Percentiles rank a stretch among this genome's conserved stretches.
Evolutionary conservation across 2,797 vertebrate genomes (phyloP).

Genomic region (Pseudocheirus occidentalis): DNA sequence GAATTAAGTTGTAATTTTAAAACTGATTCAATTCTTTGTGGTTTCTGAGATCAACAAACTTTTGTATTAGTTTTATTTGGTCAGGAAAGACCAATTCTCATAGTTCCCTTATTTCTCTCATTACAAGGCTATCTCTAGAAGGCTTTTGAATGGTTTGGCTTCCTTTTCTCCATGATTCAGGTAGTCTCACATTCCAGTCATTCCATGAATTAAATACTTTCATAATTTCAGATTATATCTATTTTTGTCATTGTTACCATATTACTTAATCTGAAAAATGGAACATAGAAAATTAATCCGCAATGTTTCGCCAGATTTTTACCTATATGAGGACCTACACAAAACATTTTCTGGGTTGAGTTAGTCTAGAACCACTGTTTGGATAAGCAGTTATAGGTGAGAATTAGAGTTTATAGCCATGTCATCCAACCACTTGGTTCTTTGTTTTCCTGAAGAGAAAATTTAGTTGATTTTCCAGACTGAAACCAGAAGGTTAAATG

Average conservation of each 20-base stretch:
- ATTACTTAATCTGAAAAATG: neutral
- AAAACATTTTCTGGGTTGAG: constrained; percentile 5
- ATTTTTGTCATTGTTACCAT: neutral
- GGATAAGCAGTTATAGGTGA: constrained; percentile 43
- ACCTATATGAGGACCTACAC: neutral
- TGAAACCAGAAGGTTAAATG: constrained; percentile 18
- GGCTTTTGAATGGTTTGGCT: neutral
- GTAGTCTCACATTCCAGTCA: neutral
- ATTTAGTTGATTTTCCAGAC: neutral
- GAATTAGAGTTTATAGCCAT: constrained; percentile 9
- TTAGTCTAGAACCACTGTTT: constrained; percentile 18
- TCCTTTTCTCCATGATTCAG: neutral
- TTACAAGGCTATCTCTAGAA: neutral
- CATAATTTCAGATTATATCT: neutral
- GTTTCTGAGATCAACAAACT: neutral
- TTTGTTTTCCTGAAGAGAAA: constrained; percentile 53
- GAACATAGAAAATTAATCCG: neutral
- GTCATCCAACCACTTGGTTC: neutral
- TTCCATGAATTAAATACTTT: neutral
- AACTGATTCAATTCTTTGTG: neutral
- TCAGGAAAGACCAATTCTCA: neutral
- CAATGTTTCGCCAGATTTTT: neutral
- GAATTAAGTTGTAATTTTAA: neutral
- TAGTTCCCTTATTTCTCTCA: neutral
- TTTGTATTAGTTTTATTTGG: neutral